Base-by-base conservation (phyloP, 2,888 invertebrate species). In the Philopedon plagiatum region DNA sequence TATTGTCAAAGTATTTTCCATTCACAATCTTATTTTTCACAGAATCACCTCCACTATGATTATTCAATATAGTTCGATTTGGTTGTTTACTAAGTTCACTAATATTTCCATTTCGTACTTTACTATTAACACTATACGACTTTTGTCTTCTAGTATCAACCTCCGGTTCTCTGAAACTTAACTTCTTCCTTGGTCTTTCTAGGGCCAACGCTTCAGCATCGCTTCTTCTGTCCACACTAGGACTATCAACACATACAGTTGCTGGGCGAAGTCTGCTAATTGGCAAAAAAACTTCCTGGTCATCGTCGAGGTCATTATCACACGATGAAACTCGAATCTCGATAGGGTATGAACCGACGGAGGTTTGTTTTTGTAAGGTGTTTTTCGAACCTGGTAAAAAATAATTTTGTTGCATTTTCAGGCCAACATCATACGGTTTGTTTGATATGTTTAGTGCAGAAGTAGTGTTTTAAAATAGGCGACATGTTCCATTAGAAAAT, bases 161-260 rank as follows among this genome's bases (percentile, higher is more conserved):
- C 85, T 94, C 94, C 2, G 95, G 95, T 80, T 95, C 95, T 72
- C 94, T 91, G 85, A 96, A 96, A 7, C 95, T 95, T 9, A 96
- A 86, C 83, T 95, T 96, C 84, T 96, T 96, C 64, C 94, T 88
- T 0, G 94, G 94, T 78, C 91, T 87, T 81, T 90, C 91, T 77
- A 83, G 78, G 80, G 86, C 86, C 84, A 88, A 77, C 62, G 84
- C 83, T 49, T 83, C 83, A 3, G 81, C 88, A 85, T 78, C 83
- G 19, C 71, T 71, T 23, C 68, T 54, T 82, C 87, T 73, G 80
- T 85, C 69, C 78, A 83, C 79, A 72, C 81, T 78, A 7, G 82
- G 77, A 71, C 84, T 83, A 60, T 83, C 84, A 62, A 82, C 81
- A 69, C 82, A 84, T 61, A 84, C 79, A 8, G 83, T 83, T 3